A percentile compares a stretch with the other conserved stretches of the same genome.
Evolutionary conservation across 2,888 invertebrate species (phyloP).

Genomic region (Andrena fulva): DNA sequence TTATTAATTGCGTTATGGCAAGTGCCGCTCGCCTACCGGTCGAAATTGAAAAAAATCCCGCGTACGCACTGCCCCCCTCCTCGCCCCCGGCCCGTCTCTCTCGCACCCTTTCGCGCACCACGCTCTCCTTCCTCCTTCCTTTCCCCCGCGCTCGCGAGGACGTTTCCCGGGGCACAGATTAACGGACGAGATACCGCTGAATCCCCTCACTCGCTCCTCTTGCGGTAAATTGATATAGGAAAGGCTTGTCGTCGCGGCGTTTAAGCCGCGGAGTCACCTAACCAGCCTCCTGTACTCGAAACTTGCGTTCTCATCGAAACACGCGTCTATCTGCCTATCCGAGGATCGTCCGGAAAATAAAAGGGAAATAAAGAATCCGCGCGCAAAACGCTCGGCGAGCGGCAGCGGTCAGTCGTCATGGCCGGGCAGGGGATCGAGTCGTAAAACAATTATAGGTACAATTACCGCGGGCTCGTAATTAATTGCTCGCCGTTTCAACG

Average conservation of each 20-base stretch:
- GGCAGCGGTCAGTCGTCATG: slow-evolving; percentile 40
- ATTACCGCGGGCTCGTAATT: slow-evolving; percentile 80
- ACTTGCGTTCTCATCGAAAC: too few relatives aligned
- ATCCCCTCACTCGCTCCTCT: neutral
- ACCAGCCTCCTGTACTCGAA: too few relatives aligned
- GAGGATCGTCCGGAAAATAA: too few relatives aligned
- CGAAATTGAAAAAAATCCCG: slow-evolving; percentile 73
- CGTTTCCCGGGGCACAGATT: too few relatives aligned
- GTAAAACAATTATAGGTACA: slow-evolving; percentile 80
- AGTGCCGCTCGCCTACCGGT: slow-evolving; percentile 67
- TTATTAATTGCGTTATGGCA: slow-evolving; percentile 82
- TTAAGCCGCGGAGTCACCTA: too few relatives aligned
- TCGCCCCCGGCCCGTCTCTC: neutral
- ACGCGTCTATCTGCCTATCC: too few relatives aligned
- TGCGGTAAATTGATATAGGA: neutral
- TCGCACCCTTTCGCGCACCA: neutral
- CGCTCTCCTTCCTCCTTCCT: neutral
- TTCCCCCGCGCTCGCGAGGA: too few relatives aligned
- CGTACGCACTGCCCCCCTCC: slow-evolving; percentile 33
- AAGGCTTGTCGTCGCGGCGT: too few relatives aligned
- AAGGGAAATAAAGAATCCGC: too few relatives aligned
- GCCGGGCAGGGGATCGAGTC: slow-evolving; percentile 66
- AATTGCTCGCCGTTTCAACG: slow-evolving; percentile 78
- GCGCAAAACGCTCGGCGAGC: too few relatives aligned
- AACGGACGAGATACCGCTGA: neutral